These are phyloP conservation scores for Oreochromis grahami DNA, from an alignment of 2,797 vertebrate species.

Conservation along the genomic window DNA sequence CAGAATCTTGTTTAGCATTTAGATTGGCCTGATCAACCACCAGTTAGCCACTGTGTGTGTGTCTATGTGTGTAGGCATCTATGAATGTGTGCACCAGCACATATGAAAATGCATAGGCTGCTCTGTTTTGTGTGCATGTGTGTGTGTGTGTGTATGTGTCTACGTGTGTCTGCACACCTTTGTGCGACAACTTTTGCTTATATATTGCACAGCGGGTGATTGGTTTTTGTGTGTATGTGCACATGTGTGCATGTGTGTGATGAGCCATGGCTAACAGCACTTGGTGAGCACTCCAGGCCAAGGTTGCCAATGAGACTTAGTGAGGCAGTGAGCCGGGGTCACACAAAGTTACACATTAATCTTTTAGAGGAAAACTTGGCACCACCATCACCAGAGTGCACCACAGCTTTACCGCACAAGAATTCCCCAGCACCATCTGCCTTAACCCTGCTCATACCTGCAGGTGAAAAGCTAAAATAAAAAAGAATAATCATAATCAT, in stretches of 20 bases:
- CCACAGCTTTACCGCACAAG: not conserved
- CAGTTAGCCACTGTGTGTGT: conserved; percentile 33
- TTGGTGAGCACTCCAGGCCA: conserved; percentile 44
- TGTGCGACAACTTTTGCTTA: not conserved
- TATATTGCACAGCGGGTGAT: not conserved
- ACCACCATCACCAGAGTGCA: not conserved
- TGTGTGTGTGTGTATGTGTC: not conserved
- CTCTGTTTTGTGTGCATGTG: not conserved
- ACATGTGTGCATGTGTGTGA: conserved; percentile 35
- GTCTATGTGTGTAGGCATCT: not conserved
- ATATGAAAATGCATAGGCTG: not conserved
- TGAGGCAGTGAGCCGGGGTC: conserved; percentile 63
- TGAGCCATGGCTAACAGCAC: conserved; percentile 59
- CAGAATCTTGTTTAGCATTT: conserved; percentile 72
- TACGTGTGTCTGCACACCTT: not conserved
- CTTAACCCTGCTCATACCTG: not conserved
- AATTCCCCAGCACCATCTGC: not conserved
- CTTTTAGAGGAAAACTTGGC: conserved; percentile 45
- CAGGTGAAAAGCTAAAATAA: not conserved
- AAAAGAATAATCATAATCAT: not conserved
- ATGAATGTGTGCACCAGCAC: not conserved
- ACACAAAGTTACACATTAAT: conserved; percentile 70
- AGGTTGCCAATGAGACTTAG: conserved; percentile 44
- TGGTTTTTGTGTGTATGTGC: not conserved
- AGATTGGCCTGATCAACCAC: conserved; percentile 72